Base-by-base conservation (phyloP, 2,113 vertebrate genomes). In the Oenanthe oenanthe region DNA sequence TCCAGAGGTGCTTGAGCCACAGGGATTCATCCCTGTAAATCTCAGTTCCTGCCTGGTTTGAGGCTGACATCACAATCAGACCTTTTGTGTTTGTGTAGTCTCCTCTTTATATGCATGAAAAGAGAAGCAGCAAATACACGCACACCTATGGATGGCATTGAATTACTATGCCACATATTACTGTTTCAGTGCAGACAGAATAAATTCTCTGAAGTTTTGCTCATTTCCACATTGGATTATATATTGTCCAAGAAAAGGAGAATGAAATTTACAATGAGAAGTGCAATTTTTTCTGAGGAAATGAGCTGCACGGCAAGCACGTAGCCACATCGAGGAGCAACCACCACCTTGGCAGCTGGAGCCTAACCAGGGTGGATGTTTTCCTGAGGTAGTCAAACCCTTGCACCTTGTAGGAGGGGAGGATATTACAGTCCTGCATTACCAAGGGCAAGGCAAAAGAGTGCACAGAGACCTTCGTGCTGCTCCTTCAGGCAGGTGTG, bases 241-340 rank as follows among this genome's bases (percentile, higher is more conserved):
- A 32, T 6, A 5, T 43, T 74, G 15, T 32, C 20, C 17, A 40
- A 77, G 75, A 74, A 61, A 83, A 90, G 28, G 17, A 88, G 24
- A 93, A 88, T 71, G 6, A 10, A 12, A 32, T 66, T 81, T 51
- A 32, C 32, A 26, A 34, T 12, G n/a, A 74, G 21, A 85, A 71
- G 28, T 13, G n/a, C 68, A 21, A 34, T 4, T 32, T 81, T 61
- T 61, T 43, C 73, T 1, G 2, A 82, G 84, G 47, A 88, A 76
- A 36, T 43, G 14, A 66, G n/a, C n/a, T 85, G 95, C 92, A 96
- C 21, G 25, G 82, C 51, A 77, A 74, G 63, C 94, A 93, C 63
- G 63, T 95, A 95, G 78, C n/a, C 82, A 72, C 63, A 38, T 71
- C 43, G 28, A 22, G 63, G 32, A 94, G 85, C 74, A 95, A 51